Percentiles rank a stretch among this genome's conserved stretches.
These are phyloP conservation scores for Latrodectus geometricus DNA, from an alignment of 1,140 invertebrate genomes.

Conservation along the genomic window DNA sequence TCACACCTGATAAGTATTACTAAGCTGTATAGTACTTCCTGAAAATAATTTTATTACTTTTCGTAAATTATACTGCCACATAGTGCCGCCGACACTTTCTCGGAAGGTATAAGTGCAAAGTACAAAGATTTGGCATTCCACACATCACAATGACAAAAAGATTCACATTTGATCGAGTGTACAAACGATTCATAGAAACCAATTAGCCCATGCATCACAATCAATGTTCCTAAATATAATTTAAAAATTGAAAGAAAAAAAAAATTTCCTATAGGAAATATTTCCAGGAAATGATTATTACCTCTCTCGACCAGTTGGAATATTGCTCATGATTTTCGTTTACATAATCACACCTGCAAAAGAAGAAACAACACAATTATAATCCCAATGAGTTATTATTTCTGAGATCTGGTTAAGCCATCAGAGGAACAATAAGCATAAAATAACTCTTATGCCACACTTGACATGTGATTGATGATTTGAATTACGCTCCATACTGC, in stretches of 20 bases:
- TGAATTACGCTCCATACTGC: background rate
- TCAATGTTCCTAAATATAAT: background rate
- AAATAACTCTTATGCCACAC: background rate
- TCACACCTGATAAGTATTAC: no score
- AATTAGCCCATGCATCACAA: background rate
- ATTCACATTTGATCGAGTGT: no score
- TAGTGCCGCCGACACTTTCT: no score
- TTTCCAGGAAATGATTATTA: background rate
- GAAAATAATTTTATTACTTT: no score
- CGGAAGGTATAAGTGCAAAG: no score
- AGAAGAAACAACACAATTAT: conserved; percentile 46
- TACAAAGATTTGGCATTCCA: no score
- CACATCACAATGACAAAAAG: no score
- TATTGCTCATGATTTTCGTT: conserved; percentile 40
- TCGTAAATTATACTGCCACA: no score
- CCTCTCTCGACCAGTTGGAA: conserved; percentile 30
- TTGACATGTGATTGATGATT: conserved; percentile 43
- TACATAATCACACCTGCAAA: conserved; percentile 34
- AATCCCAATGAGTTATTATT: conserved; percentile 13
- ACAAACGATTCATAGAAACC: background rate
- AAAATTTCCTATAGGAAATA: background rate
- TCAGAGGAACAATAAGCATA: background rate
- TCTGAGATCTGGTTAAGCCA: background rate
- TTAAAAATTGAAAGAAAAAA: background rate
- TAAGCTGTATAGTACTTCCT: no score